Evolutionary conservation across 2,888 invertebrate species (phyloP).

Genomic region (Halictus ligatus): DNA sequence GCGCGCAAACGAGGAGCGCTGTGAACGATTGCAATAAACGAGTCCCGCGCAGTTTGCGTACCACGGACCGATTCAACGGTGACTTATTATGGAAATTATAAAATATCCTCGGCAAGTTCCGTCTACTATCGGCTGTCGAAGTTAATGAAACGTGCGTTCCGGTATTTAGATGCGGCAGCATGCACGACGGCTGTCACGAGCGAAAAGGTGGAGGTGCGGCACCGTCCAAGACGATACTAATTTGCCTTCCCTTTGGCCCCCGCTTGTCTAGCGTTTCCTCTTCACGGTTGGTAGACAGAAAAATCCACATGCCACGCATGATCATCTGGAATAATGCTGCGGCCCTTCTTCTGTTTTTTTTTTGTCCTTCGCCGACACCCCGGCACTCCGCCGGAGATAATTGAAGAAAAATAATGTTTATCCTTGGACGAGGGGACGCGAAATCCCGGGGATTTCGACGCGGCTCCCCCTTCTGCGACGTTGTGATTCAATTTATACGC

Average conservation of each 20-base stretch:
- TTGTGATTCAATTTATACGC: conserved; percentile 32
- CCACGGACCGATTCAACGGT: neutral
- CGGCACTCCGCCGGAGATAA: conserved; percentile 23
- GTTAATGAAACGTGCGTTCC: conserved; percentile 83
- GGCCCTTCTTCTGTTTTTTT: neutral
- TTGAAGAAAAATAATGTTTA: conserved; percentile 47
- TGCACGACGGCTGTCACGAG: conserved; percentile 59
- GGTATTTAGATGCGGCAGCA: conserved; percentile 81
- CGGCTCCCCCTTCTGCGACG: neutral
- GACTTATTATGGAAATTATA: conserved; percentile 27
- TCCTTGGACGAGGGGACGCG: conserved; percentile 4
- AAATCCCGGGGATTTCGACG: conserved; percentile 24
- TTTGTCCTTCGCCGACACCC: neutral
- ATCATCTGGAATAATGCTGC: conserved; percentile 4
- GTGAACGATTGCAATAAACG: neutral
- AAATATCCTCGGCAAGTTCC: conserved; percentile 50
- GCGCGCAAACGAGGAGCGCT: neutral
- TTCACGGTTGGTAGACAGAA: conserved; percentile 58
- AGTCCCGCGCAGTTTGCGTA: neutral
- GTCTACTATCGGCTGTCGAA: conserved; percentile 69
- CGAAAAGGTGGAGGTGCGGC: conserved; percentile 63
- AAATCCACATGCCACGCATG: conserved; percentile 19
- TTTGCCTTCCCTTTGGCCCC: conserved; percentile 48
- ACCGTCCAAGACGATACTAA: conserved; percentile 64
- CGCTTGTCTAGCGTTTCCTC: conserved; percentile 59